phyloP scores from a whole-genome alignment of 2,113 vertebrate genomes.

The Nanorana parkeri region DNA sequence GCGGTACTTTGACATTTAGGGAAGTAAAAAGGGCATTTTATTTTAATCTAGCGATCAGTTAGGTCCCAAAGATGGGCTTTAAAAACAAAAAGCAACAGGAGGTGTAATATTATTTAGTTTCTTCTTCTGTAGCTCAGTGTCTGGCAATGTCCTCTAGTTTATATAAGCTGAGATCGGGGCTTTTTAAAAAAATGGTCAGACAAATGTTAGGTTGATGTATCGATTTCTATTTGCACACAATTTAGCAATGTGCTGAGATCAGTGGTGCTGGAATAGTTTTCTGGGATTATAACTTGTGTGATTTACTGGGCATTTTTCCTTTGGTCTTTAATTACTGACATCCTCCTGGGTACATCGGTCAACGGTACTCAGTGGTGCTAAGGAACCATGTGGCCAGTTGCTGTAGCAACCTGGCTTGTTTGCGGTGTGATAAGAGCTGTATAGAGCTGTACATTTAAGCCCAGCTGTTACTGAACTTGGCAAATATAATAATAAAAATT shows the following conservation, averaged over 20 bases:
- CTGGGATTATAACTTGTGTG: not conserved
- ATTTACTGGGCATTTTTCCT: not conserved
- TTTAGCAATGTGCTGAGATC: not conserved
- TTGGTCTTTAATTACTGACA: constrained; percentile 32
- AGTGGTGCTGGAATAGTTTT: not conserved
- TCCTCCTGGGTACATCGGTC: constrained; percentile 39
- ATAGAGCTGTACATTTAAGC: constrained; percentile 61
- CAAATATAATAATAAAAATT: constrained; percentile 61
- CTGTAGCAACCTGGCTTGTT: constrained; percentile 64
- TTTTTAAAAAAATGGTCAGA: too few species aligned
- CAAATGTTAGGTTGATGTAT: too few species aligned
- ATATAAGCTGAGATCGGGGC: too few species aligned
- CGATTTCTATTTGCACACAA: too few species aligned
- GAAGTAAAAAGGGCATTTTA: too few species aligned
- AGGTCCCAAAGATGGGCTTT: too few species aligned
- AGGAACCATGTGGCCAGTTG: constrained; percentile 57
- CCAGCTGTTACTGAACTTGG: constrained; percentile 58
- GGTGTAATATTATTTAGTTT: too few species aligned
- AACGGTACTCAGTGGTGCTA: not conserved
- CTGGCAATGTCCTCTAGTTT: too few species aligned
- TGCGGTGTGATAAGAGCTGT: constrained; percentile 57
- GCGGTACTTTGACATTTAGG: too few species aligned
- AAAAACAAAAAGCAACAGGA: too few species aligned
- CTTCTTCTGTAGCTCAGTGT: too few species aligned
- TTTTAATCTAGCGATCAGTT: too few species aligned